Evolutionary conservation across 2,113 vertebrate species (phyloP).

Genomic region (Haemorhous mexicanus): DNA sequence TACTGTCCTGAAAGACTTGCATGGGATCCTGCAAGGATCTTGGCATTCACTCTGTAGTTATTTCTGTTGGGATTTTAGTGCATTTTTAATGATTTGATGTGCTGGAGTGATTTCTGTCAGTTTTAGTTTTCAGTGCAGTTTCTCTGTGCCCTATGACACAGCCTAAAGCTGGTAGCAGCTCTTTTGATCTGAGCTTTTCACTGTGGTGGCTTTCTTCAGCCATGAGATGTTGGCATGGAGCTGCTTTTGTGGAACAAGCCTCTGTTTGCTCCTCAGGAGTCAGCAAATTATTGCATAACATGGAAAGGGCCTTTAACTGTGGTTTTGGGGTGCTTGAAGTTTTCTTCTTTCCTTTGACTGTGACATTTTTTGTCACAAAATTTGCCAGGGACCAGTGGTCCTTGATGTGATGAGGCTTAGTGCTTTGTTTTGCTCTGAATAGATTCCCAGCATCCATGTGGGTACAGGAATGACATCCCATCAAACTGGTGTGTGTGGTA

Average conservation of each 20-base stretch:
- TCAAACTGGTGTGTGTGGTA: not conserved
- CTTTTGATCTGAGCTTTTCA: not conserved
- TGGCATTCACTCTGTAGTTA: not conserved
- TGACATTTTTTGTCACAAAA: not conserved
- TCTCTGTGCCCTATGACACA: not conserved
- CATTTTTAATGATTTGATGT: not conserved
- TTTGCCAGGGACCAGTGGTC: not conserved
- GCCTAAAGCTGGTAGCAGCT: not conserved
- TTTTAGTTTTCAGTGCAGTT: not conserved
- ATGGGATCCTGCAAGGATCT: not conserved
- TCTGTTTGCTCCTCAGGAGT: not conserved
- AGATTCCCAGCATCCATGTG: not conserved
- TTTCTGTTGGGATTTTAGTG: not conserved
- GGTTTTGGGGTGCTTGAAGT: not conserved
- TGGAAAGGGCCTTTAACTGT: not conserved
- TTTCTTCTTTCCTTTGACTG: not conserved
- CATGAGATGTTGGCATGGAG: not conserved
- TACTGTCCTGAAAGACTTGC: rapidly evolving
- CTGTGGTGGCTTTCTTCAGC: not conserved
- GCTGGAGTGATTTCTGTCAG: not conserved
- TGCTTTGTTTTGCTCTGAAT: not conserved
- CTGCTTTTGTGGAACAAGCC: not conserved
- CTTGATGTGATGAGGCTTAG: not conserved
- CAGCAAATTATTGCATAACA: not conserved
- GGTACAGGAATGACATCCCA: not conserved